Conservation (phyloP, 2,113 vertebrate genomes). For the Tupaia tana region DNA sequence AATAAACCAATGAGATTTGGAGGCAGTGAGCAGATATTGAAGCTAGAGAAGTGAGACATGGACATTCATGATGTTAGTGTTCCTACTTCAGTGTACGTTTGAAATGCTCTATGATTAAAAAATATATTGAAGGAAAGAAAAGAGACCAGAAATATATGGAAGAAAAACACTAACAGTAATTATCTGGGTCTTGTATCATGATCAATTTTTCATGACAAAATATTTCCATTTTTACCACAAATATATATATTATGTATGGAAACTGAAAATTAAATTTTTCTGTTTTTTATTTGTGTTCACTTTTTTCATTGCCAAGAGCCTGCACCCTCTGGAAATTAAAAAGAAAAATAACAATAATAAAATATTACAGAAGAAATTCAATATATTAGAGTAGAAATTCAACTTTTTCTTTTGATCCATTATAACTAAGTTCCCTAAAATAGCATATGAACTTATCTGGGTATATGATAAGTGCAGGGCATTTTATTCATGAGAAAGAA, state of each 20-base stretch:
- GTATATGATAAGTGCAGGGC: not conserved
- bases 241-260: not conserved
- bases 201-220: not conserved
- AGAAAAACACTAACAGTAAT: not conserved
- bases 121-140: not conserved
- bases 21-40: not conserved
- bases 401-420: not conserved
- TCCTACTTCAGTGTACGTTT: not conserved
- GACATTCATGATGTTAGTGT: not conserved
- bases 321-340: not conserved
- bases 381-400: not conserved
- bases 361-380: not conserved
- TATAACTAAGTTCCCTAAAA: not conserved
- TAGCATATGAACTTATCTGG: not conserved
- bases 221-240: not conserved
- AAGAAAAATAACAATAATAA: not conserved
- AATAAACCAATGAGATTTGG: not conserved
- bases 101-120: not conserved
- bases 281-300: too few relatives aligned
- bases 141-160: not conserved
- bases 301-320: too few relatives aligned
- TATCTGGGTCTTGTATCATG: not conserved
- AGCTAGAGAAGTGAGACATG: not conserved
- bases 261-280: not conserved
- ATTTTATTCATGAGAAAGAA: not conserved